Evolutionary conservation across 1,140 invertebrate genomes (phyloP).

Genomic region (Globodera rostochiensis): DNA sequence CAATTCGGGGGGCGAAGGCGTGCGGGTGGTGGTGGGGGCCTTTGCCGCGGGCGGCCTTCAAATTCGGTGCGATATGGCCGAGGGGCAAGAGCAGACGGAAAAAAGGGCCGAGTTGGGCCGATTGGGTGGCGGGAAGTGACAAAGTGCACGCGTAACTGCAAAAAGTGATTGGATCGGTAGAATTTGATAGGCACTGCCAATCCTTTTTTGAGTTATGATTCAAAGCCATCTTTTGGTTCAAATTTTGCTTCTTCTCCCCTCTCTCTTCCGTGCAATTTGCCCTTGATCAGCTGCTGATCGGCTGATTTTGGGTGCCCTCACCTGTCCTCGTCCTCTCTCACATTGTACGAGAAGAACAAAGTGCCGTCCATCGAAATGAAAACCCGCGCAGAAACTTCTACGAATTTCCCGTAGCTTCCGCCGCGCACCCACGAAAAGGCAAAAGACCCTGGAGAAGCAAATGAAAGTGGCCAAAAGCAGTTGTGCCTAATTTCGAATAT

Average conservation of each 20-base stretch:
- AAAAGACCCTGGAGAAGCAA: conserved; percentile 44
- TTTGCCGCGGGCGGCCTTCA: not conserved
- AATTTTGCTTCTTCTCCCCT: too few relatives aligned
- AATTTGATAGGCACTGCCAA: not conserved
- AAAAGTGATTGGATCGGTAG: conserved; percentile 10
- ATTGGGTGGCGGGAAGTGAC: conserved; percentile 37
- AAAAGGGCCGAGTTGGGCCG: conserved; percentile 51
- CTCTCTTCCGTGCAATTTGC: too few relatives aligned
- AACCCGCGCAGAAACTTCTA: conserved; percentile 39
- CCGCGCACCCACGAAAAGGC: conserved; percentile 48
- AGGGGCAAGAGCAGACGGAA: conserved; percentile 49
- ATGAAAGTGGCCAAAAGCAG: not conserved
- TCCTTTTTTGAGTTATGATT: too few relatives aligned
- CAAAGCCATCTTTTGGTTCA: too few relatives aligned
- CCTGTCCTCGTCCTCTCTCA: conserved; percentile 45
- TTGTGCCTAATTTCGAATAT: not conserved
- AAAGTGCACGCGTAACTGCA: conserved; percentile 52
- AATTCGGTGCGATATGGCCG: conserved; percentile 17
- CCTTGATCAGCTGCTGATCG: too few relatives aligned
- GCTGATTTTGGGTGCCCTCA: not conserved
- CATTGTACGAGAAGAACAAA: conserved; percentile 52
- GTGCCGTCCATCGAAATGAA: conserved; percentile 54
- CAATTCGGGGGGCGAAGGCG: conserved; percentile 47
- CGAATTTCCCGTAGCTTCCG: conserved; percentile 51
- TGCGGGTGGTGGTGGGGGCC: conserved; percentile 13